Evolutionary conservation across 2,888 invertebrate species (phyloP), one percentile per base, ranked within the genome.

Genomic region (Lycia hirtaria): DNA sequence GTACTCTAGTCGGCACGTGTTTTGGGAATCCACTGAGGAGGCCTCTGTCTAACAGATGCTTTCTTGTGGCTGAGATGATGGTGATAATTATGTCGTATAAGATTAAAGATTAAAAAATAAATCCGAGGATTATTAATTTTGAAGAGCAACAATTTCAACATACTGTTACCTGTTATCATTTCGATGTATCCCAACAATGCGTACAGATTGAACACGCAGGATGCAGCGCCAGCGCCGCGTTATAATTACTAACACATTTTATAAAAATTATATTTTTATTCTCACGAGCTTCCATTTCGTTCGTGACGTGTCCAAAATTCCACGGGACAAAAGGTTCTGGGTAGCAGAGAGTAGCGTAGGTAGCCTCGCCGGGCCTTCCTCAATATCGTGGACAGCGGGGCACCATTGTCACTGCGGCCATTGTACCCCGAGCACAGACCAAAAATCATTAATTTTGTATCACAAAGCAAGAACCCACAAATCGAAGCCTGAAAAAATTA

Each of bases 381-480:
- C 87, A 86, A 89, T 92, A 89, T 86, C 78, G 79, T 73, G 83
- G 91, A 86, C 92, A 89, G 91, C 92, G 89, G 92, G 92, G 75
- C 85, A 85, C 90, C 87, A 85, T 92, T 92, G 92, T 92, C 87
- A 85, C 81, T 84, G 74, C 53, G 44, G 44, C 84, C 77, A 84
- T 91, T 90, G 89, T 91, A 66, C 78, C 70, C 78, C 78, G 77
- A 83, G 85, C 84, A 82, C 87, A 88, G 89, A 86, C 90, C 87
- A 87, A 87, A 90, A 92, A 90, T 91, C 92, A 92, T 92, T 92
- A 92, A 92, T 92, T 91, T 88, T 86, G 80, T 85, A 89, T 82
- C 89, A 90, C 92, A 92, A 92, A 89, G 90, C 87, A 78, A 81
- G 90, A 88, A 89, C 90, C 87, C 92, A 91, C 91, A 89, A 88